Evolutionary conservation across 2,113 vertebrate species (phyloP), one percentile per base, ranked within the genome.

Genomic region (Neodontobutis hainanensis): DNA sequence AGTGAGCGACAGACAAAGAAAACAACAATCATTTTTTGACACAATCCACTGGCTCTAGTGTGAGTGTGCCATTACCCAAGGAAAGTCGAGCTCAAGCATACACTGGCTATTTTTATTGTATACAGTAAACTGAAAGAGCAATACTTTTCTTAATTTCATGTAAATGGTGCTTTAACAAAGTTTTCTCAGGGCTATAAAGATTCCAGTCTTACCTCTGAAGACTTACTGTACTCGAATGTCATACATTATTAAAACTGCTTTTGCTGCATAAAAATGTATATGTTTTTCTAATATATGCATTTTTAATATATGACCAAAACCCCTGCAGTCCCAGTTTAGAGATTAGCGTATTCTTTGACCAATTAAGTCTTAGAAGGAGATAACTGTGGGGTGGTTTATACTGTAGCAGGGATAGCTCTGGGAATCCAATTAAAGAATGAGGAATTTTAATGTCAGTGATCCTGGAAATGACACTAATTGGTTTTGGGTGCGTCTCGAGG

Each of bases 381-480:
- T 42, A 43, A 43, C 55, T 35, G 9, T 57, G 34, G 56, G 40
- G n/a, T 5, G 10, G 40, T 42, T 43, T 5, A 15, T 40, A 19
- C 38, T 42, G 56, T 11, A 58, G 7, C 11, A 11, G 40, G 56
- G 56, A 19, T 0, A 8, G 36, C 36, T 42, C 4, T 11, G 38
- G 55, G 44, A 14, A 14, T 46, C 44, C 40, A 58, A 58, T 58
- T 58, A 58, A 58, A 58, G 51, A 60, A 73, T 46, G 3, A 15
- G 14, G 43, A 44, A 35, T 35, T 58, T 75, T 64, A 60, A 64
- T 75, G 53, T 48, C 32, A 60, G 34, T 38, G 11, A 72, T 57
- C 44, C 50, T 19, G 19, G 46, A 72, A 61, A 19, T 77, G 73
- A 66, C 66, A 44, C 15, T 68, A 61, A 61, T 61, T 65, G 65